Percentiles rank a stretch among this genome's conserved stretches.
Conservation (phyloP, 1,140 invertebrate species). For the Planococcus citri region DNA sequence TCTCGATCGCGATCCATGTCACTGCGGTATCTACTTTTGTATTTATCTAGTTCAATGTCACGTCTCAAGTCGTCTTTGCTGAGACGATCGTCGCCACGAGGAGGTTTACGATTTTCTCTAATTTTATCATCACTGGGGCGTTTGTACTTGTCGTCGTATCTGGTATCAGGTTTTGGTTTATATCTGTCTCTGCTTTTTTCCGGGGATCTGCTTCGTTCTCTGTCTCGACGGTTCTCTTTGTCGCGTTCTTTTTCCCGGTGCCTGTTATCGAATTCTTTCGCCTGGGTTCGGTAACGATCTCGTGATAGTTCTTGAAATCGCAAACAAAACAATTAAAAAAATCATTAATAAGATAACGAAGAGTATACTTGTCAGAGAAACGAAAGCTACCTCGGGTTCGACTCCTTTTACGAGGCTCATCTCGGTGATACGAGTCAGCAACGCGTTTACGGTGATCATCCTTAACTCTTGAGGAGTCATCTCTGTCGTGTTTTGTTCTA, state of each 20-base stretch:
- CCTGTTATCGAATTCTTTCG: conserved; percentile 23
- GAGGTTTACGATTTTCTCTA: conserved; percentile 33
- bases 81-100: neutral
- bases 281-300: neutral
- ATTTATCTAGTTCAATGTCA: neutral
- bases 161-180: conserved; percentile 10
- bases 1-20: conserved; percentile 30
- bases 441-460: neutral
- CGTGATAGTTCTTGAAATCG: neutral
- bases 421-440: neutral
- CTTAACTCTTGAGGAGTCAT: neutral
- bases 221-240: conserved; percentile 34
- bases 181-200: conserved; percentile 32
- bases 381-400: neutral
- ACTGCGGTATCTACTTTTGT: neutral
- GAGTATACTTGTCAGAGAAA: too few species aligned
- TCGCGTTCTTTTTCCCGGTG: conserved; percentile 31
- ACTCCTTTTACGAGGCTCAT: neutral
- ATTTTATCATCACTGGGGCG: conserved; percentile 32
- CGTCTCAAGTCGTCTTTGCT: neutral
- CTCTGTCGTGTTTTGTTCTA: neutral
- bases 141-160: conserved; percentile 28
- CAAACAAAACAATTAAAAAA: neutral
- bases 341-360: too few species aligned
- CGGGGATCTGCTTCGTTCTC: conserved; percentile 35